A percentile compares a stretch with the other conserved stretches of the same genome.
Conservation (phyloP, 2,113 vertebrate species). For the Leptosomus discolor region DNA sequence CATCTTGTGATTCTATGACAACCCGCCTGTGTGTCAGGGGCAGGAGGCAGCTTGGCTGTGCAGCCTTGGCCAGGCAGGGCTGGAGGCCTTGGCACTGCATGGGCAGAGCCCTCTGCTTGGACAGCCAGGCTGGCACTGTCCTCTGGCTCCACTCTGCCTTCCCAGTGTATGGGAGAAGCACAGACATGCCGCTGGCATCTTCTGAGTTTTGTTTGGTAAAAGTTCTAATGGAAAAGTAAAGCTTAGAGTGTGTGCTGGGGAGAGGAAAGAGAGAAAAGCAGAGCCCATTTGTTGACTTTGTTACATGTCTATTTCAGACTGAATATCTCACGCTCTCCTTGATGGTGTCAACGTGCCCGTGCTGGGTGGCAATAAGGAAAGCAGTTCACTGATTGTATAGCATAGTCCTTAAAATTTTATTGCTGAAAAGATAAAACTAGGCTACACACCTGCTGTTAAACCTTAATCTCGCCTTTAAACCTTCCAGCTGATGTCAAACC, state of each 20-base stretch:
- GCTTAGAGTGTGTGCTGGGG: not conserved
- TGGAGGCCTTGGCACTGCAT: not conserved
- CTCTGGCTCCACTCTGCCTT: not conserved
- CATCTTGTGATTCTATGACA: no score
- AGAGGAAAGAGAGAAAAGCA: not conserved
- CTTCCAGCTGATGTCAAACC: not conserved
- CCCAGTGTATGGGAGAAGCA: not conserved
- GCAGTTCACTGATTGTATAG: not conserved
- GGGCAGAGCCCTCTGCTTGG: not conserved
- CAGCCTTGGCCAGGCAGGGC: not conserved
- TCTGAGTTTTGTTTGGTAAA: not conserved
- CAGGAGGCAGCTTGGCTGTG: not conserved
- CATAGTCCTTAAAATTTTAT: not conserved
- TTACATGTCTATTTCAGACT: rapidly evolving
- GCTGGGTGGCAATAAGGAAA: not conserved
- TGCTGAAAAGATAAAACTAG: not conserved
- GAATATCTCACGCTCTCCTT: not conserved
- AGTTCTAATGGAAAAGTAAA: not conserved
- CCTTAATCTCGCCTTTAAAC: not conserved
- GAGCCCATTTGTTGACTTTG: not conserved
- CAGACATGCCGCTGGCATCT: rapidly evolving
- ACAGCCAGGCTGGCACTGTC: not conserved
- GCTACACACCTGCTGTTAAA: not conserved
- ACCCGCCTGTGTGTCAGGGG: no score
- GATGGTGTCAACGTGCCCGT: not conserved